These are phyloP conservation scores for Micronycteris hirsuta DNA, from an alignment of 2,113 vertebrate genomes.

Conservation along the genomic window DNA sequence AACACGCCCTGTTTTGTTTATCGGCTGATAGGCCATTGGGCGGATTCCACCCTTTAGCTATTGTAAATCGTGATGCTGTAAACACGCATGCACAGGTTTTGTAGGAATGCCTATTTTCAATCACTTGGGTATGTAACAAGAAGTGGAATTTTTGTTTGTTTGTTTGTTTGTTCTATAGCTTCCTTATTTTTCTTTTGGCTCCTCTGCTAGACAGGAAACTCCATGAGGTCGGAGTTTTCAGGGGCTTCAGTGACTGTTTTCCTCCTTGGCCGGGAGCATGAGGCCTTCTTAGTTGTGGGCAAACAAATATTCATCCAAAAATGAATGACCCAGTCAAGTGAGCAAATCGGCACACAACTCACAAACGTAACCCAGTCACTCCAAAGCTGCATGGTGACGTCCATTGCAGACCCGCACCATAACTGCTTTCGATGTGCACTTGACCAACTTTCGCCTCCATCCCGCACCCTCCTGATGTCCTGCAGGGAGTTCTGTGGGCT, in stretches of 20 bases:
- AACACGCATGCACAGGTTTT: background rate
- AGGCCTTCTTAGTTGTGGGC: accelerated
- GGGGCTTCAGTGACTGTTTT: accelerated
- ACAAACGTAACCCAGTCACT: background rate
- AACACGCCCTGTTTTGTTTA: background rate
- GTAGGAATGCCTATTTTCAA: background rate
- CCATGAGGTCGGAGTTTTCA: background rate
- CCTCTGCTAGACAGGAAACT: background rate
- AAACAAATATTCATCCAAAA: background rate
- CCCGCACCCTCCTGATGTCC: background rate
- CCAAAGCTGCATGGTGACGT: accelerated
- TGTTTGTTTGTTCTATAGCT: background rate
- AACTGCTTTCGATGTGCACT: accelerated
- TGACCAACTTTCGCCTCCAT: background rate
- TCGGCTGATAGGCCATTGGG: background rate
- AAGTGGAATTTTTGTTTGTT: background rate
- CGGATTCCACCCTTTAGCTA: background rate
- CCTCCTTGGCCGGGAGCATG: background rate
- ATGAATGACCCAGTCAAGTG: background rate
- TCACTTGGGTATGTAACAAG: accelerated
- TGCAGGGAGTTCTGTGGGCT: accelerated
- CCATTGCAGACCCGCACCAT: accelerated
- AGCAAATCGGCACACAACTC: background rate
- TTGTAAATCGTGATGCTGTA: accelerated
- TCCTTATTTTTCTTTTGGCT: background rate